phyloP scores from a whole-genome alignment of 2,888 invertebrate genomes.

The Drosophila maculinotata region DNA sequence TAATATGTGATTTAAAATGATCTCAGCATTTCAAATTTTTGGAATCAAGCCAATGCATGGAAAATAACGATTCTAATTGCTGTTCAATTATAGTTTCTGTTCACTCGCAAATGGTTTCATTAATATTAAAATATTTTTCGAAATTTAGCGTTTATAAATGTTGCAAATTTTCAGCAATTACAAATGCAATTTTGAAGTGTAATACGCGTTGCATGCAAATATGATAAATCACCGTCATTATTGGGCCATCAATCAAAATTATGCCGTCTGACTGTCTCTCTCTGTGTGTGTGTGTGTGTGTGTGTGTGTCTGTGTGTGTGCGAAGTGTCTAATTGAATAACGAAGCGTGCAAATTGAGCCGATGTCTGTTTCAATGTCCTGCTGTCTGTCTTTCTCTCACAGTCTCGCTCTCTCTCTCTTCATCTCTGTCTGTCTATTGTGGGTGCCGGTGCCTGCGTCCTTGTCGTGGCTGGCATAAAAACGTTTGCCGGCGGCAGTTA shows the following conservation, averaged over 20 bases:
- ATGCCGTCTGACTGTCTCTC: conserved; percentile 53
- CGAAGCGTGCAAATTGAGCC: conserved; percentile 78
- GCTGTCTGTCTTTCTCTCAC: neutral
- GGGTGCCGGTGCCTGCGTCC: conserved; percentile 41
- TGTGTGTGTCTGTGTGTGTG: conserved; percentile 34
- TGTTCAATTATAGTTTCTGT: too few species aligned
- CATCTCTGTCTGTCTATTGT: conserved; percentile 15
- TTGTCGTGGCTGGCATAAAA: conserved; percentile 37
- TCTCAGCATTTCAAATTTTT: too few species aligned
- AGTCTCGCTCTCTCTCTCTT: neutral
- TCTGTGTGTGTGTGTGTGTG: conserved; percentile 15
- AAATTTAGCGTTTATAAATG: neutral
- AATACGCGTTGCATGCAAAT: conserved; percentile 74
- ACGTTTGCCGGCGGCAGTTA: conserved; percentile 68
- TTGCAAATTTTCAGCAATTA: conserved; percentile 15
- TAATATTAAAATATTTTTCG: too few species aligned
- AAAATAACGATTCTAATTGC: too few species aligned
- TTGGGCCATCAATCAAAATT: conserved; percentile 85
- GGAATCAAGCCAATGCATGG: too few species aligned
- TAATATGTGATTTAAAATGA: too few species aligned
- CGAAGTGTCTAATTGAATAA: conserved; percentile 83
- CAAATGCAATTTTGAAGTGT: conserved; percentile 42
- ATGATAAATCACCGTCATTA: conserved; percentile 84
- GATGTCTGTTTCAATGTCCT: conserved; percentile 32
- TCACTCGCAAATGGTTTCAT: too few species aligned